Conservation (phyloP, 2,888 invertebrate species). For the Parapristionchus giblindavisi region DNA sequence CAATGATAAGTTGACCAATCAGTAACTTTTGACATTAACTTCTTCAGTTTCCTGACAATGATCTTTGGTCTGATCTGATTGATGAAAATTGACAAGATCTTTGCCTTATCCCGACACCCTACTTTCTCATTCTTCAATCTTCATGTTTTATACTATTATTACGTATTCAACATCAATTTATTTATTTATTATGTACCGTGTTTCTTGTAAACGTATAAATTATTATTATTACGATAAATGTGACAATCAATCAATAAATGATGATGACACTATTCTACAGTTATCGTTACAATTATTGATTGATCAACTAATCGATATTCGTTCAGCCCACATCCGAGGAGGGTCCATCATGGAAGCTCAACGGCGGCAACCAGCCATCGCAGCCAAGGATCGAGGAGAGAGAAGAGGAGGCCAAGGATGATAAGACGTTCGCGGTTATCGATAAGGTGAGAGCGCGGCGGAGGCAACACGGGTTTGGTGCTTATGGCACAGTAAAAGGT, state of each 20-base stretch:
- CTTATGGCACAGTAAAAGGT: not conserved
- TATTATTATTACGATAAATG: not conserved
- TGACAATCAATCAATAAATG: not conserved
- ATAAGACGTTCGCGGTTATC: not conserved
- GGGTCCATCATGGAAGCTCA: conserved; percentile 17
- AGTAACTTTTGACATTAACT: no score
- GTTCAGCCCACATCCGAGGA: not conserved
- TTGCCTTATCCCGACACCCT: no score
- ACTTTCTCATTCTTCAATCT: no score
- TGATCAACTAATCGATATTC: not conserved
- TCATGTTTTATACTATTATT: no score
- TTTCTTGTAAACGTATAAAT: not conserved
- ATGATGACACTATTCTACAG: not conserved
- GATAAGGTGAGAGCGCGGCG: no score
- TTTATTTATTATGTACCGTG: no score
- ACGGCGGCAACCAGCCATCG: no score
- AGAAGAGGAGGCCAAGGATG: not conserved
- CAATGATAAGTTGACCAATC: no score
- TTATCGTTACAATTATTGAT: not conserved
- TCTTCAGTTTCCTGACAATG: no score
- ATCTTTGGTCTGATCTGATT: no score
- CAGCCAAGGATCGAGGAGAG: not conserved
- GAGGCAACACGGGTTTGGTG: not conserved
- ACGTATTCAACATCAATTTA: no score
- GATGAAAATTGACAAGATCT: no score